Evolutionary conservation across 2,113 vertebrate genomes (phyloP).

Genomic region (Eublepharis macularius): DNA sequence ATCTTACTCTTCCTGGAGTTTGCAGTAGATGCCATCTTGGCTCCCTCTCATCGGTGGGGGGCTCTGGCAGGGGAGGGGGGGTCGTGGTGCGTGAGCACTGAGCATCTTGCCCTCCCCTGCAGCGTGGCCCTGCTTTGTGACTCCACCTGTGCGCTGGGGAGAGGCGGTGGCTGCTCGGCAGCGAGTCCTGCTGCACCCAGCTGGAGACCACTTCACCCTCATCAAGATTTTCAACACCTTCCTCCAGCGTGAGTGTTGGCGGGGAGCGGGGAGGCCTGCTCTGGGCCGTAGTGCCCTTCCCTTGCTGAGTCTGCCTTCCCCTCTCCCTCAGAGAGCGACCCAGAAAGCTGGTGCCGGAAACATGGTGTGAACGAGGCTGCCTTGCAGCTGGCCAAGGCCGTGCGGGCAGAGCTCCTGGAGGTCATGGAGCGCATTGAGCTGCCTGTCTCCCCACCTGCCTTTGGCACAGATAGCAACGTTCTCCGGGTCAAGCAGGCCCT

Average conservation of each 20-base stretch:
- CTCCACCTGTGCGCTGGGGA: slow-evolving; percentile 60
- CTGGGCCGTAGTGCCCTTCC: accelerated
- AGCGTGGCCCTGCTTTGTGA: slow-evolving; percentile 53
- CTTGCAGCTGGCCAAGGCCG: slow-evolving; percentile 80
- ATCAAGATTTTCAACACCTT: slow-evolving; percentile 86
- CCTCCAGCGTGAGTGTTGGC: slow-evolving; percentile 81
- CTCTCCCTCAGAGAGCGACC: slow-evolving; percentile 77
- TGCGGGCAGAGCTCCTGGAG: slow-evolving; percentile 88
- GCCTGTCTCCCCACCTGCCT: slow-evolving; percentile 88
- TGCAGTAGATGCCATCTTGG: too few relatives aligned
- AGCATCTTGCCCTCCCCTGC: too few relatives aligned
- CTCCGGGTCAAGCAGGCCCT: slow-evolving; percentile 90
- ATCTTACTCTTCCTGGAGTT: too few relatives aligned
- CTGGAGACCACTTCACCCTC: slow-evolving; percentile 87
- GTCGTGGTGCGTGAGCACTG: accelerated
- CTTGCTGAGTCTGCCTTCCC: background rate
- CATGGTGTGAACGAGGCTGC: slow-evolving; percentile 80
- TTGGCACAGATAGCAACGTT: slow-evolving; percentile 87
- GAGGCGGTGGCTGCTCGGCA: slow-evolving; percentile 75
- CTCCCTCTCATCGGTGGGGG: too few relatives aligned
- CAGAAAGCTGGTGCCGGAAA: slow-evolving; percentile 87
- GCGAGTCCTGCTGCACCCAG: slow-evolving; percentile 77
- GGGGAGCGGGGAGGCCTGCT: too few relatives aligned
- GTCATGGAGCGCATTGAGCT: slow-evolving; percentile 94
- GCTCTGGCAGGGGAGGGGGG: too few relatives aligned